Evolutionary conservation across 2,888 invertebrate genomes (phyloP).

Genomic region (Copidosoma aretas): DNA sequence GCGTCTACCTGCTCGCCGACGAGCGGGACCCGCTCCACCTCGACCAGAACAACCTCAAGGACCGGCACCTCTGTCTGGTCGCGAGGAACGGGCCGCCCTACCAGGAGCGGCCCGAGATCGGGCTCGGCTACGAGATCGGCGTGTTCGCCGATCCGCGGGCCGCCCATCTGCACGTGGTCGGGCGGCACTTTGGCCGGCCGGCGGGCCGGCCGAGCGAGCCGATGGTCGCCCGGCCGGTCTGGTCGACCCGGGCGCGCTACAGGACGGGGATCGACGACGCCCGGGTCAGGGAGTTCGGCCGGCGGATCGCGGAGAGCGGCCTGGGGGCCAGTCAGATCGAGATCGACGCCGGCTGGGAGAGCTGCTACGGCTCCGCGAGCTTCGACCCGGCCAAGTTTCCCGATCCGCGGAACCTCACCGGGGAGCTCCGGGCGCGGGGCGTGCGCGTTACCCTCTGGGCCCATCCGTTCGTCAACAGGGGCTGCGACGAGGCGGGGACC

Average conservation of each 20-base stretch:
- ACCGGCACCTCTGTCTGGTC: slow-evolving; percentile 68
- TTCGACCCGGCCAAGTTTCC: slow-evolving; percentile 77
- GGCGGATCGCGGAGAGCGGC: slow-evolving; percentile 71
- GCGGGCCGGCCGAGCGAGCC: slow-evolving; percentile 69
- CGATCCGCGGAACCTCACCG: slow-evolving; percentile 70
- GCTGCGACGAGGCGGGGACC: slow-evolving; percentile 62
- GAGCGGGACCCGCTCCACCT: slow-evolving; percentile 73
- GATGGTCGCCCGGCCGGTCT: slow-evolving; percentile 82
- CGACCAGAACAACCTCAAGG: slow-evolving; percentile 69
- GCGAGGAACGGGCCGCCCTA: slow-evolving; percentile 68
- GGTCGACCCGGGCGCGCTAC: slow-evolving; percentile 88
- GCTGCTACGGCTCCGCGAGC: slow-evolving; percentile 80
- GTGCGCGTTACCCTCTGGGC: slow-evolving; percentile 83
- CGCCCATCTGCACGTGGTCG: slow-evolving; percentile 72
- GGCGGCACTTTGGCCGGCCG: slow-evolving; percentile 71
- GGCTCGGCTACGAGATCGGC: slow-evolving; percentile 70
- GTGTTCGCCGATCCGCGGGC: slow-evolving; percentile 67
- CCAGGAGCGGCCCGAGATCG: slow-evolving; percentile 39
- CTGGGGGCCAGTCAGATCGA: slow-evolving; percentile 80
- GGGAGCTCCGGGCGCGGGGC: slow-evolving; percentile 70
- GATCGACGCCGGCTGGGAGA: slow-evolving; percentile 89
- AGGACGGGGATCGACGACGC: slow-evolving; percentile 72
- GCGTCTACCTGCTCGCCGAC: slow-evolving; percentile 71
- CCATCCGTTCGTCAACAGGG: slow-evolving; percentile 84
- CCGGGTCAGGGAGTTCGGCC: slow-evolving; percentile 70